These are phyloP conservation scores for Spermophilus dauricus DNA, from an alignment of 2,113 vertebrate genomes.

Conservation along the genomic window DNA sequence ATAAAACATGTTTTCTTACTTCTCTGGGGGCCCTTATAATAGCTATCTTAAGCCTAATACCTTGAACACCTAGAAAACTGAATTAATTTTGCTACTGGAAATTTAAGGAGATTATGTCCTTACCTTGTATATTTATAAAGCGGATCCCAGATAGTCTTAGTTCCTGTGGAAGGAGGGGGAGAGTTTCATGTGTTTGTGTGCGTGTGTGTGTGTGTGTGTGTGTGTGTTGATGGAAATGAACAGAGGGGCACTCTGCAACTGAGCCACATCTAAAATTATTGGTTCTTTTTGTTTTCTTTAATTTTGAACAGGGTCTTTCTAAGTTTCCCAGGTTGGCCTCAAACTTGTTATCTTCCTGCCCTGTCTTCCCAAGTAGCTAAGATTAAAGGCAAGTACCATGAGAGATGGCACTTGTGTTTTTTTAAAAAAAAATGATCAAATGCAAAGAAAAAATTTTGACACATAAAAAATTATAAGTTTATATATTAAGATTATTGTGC, in stretches of 20 bases:
- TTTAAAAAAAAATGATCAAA: not conserved
- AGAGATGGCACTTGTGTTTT: not conserved
- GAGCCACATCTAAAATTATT: no score
- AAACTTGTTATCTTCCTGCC: no score
- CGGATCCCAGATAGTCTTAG: not conserved
- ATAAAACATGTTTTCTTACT: not conserved
- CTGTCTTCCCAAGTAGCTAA: no score
- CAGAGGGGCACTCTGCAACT: no score
- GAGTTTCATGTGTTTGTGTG: no score
- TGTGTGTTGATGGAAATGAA: no score
- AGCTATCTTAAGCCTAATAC: not conserved
- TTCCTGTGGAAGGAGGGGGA: no score
- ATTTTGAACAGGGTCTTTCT: no score
- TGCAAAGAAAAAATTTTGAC: not conserved
- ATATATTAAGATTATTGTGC: not conserved
- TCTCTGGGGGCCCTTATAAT: not conserved
- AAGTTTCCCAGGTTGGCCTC: no score
- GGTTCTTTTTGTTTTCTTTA: no score
- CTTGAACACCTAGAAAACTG: not conserved
- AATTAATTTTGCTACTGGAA: not conserved
- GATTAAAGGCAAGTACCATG: no score
- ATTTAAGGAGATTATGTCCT: not conserved
- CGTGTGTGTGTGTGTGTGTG: no score
- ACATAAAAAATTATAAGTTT: not conserved
- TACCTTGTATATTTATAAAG: slow-evolving; percentile 29